A percentile compares a stretch with the other conserved stretches of the same genome.
phyloP scores from a whole-genome alignment of 2,113 vertebrate species.

The Tetraodon nigroviridis region DNA sequence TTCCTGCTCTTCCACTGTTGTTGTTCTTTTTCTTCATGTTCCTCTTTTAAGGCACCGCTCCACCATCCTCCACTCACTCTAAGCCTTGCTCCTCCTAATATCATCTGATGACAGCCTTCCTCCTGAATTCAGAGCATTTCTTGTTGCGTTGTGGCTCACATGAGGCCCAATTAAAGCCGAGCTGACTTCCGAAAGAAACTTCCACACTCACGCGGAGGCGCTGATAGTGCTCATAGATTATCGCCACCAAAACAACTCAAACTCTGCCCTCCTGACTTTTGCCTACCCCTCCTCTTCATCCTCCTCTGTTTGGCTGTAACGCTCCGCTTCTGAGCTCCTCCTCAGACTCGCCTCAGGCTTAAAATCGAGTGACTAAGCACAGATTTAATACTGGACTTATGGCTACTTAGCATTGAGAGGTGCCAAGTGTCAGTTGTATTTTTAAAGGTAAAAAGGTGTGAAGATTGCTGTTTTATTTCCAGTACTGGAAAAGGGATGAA shows the following conservation, averaged over 20 bases:
- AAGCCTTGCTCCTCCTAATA: conserved; percentile 20
- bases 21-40: conserved; percentile 1
- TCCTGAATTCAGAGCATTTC: conserved; percentile 11
- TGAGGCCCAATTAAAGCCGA: neutral
- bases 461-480: conserved; percentile 36
- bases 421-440: conserved; percentile 48
- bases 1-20: neutral
- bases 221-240: conserved; percentile 2
- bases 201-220: neutral
- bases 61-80: conserved; percentile 2
- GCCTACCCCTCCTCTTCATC: neutral
- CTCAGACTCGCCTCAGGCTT: conserved; percentile 31
- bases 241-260: neutral
- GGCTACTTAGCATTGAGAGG: conserved; percentile 48
- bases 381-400: conserved; percentile 48
- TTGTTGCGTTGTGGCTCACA: neutral
- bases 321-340: conserved; percentile 18
- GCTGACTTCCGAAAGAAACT: neutral
- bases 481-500: conserved; percentile 10
- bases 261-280: neutral
- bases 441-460: conserved; percentile 37
- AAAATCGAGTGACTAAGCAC: conserved; percentile 56
- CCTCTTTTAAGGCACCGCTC: conserved; percentile 3
- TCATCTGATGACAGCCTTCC: conserved; percentile 24
- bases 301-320: neutral